A percentile compares a stretch with the other conserved stretches of the same genome.
These are phyloP conservation scores for Macrotis lagotis DNA, from an alignment of 2,113 vertebrate genomes.

Conservation along the genomic window DNA sequence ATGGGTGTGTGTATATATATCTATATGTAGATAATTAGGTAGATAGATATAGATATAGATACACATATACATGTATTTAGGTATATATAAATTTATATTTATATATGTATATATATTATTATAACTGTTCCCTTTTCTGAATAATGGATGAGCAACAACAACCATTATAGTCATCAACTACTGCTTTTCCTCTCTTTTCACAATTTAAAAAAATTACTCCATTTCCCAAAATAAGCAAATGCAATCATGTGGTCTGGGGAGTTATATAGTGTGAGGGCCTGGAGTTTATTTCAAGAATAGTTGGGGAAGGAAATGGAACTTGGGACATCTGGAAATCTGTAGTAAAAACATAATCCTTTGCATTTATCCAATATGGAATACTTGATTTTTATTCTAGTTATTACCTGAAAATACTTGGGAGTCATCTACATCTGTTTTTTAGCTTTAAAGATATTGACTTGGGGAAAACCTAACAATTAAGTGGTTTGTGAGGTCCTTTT, in stretches of 20 bases:
- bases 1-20: no score
- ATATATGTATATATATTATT: no score
- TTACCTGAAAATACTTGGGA: not conserved
- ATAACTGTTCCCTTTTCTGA: no score
- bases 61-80: no score
- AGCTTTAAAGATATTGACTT: not conserved
- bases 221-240: not conserved
- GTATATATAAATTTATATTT: no score
- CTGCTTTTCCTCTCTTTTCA: not conserved
- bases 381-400: not conserved
- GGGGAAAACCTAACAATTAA: no score
- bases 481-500: no score
- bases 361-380: constrained; percentile 2
- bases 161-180: not conserved
- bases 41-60: no score
- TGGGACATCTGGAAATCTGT: not conserved
- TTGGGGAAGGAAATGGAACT: constrained; percentile 6
- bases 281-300: not conserved
- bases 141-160: no score
- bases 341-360: not conserved
- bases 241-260: not conserved
- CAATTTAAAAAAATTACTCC: not conserved
- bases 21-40: no score
- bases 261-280: not conserved
- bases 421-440: not conserved